Conservation (phyloP, 1,140 invertebrate genomes). For the Drosophila seguyi region DNA sequence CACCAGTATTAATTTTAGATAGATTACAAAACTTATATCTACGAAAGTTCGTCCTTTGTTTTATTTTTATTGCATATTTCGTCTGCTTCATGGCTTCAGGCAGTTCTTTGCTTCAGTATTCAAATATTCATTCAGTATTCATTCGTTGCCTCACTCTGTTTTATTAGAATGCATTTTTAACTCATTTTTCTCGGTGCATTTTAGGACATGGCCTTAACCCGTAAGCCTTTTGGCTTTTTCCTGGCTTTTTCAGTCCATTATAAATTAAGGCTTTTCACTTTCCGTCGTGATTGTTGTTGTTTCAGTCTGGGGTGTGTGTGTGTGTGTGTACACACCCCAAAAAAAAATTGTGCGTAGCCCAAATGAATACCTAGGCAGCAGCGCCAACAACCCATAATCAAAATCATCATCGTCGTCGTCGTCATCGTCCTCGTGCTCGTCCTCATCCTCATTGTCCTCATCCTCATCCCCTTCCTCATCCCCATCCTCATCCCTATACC, state of each 20-base stretch:
- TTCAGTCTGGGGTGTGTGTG: slow-evolving; percentile 32
- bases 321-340: slow-evolving; percentile 61
- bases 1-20: no score
- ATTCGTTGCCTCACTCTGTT: no score
- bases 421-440: not conserved
- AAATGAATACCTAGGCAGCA: slow-evolving; percentile 75
- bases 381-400: slow-evolving; percentile 75
- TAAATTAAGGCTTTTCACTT: slow-evolving; percentile 79
- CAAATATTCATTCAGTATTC: no score
- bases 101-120: no score
- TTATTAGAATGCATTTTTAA: not conserved
- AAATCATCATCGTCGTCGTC: slow-evolving; percentile 62
- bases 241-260: slow-evolving; percentile 19
- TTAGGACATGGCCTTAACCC: slow-evolving; percentile 30
- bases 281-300: slow-evolving; percentile 45
- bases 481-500: no score
- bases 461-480: no score
- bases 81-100: no score
- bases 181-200: slow-evolving; percentile 2
- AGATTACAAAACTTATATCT: no score
- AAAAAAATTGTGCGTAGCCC: slow-evolving; percentile 61
- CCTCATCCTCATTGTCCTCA: not conserved
- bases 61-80: no score
- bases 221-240: slow-evolving; percentile 14
- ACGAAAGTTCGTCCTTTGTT: no score